Evolutionary conservation across 2,113 vertebrate genomes (phyloP).

Genomic region (Craseonycteris thonglongyai): DNA sequence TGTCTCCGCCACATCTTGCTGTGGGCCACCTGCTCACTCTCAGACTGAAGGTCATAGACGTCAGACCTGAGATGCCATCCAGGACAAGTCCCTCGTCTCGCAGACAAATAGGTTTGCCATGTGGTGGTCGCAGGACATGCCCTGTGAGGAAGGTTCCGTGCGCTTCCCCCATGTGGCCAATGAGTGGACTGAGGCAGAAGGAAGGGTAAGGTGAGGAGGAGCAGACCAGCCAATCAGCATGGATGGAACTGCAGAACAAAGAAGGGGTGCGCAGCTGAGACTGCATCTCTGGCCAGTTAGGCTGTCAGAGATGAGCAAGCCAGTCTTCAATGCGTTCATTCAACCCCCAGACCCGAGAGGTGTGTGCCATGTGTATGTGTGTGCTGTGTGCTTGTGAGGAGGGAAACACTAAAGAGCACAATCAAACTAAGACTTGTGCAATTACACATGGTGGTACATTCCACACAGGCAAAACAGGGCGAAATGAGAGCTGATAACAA

Average conservation of each 20-base stretch:
- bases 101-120: not conserved
- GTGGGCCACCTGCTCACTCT: not conserved
- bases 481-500: not conserved
- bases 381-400: not conserved
- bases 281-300: not conserved
- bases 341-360: not conserved
- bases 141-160: not conserved
- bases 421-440: not conserved
- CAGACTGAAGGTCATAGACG: not conserved
- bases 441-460: not conserved
- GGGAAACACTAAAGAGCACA: not conserved
- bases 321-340: not conserved
- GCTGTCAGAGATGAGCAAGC: accelerated
- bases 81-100: no score
- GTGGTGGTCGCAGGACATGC: not conserved
- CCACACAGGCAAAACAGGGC: not conserved
- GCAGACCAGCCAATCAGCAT: not conserved
- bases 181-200: not conserved
- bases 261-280: not conserved
- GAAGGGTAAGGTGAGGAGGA: not conserved
- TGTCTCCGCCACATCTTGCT: not conserved
- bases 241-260: not conserved
- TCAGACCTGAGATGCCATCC: not conserved
- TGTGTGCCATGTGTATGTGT: no score
- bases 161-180: accelerated